Evolutionary conservation across 2,797 vertebrate genomes (phyloP), one percentile per base, ranked within the genome.

Genomic region (Danio jaintianensis): DNA sequence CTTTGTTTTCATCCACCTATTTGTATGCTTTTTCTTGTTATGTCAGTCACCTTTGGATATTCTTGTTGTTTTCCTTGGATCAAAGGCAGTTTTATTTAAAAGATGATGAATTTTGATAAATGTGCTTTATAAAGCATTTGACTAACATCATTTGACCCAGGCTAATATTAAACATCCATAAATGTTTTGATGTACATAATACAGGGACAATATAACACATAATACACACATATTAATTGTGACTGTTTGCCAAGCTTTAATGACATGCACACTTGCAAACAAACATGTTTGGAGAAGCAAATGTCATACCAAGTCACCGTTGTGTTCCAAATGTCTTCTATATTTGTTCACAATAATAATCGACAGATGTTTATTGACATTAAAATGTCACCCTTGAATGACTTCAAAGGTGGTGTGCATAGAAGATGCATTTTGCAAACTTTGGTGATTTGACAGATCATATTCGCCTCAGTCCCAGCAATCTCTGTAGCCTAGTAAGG

Each of bases 321-420:
- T 36, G 36, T 66, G 48, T 55, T 64, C 29, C 42, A 58, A 76
- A 56, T 7, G 56, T 62, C 40, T 55, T 45, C 20, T 36, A 62
- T 43, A 45, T 66, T 66, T 66, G n/a, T 36, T 45, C 48, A 55
- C n/a, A 77, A 43, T 47, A 56, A 47, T 47, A 67, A 36, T 42
- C 3, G 16, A 47, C 22, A 47, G 43, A 77, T 13, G 20, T 56
- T 38, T 67, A 55, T 20, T 55, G 50, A 42, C 20, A 56, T 55
- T 58, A n/a, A 67, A 77, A 77, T 56, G 62, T 77, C 75, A 67
- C 13, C 50, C 42, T 42, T 36, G 20, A 55, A 77, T 63, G 36
- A 73, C 8, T 59, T 73, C 6, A 7, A 36, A 29, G 42, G 20
- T 18, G 40, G 18, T 22, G 7, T 29, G 53, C 38, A 15, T 55